Base-by-base conservation (phyloP, 1,140 invertebrate genomes). In the Tenebrio molitor region DNA sequence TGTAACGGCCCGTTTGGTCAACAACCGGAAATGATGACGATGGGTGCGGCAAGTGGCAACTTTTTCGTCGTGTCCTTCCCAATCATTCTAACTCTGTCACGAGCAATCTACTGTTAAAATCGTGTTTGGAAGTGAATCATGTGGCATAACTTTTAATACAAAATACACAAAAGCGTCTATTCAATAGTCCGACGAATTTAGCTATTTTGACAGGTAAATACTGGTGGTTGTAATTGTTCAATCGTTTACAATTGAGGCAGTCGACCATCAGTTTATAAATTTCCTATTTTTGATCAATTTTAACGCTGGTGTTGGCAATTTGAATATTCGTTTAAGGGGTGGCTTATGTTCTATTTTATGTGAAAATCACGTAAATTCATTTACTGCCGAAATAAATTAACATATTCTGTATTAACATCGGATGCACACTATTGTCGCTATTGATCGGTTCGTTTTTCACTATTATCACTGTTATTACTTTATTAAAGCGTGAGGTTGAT, bases 251-350 rank as follows among this genome's bases (percentile, higher is more conserved):
- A 50, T 50, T 50, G 2, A 21, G 21, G 44, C 17, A 10, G 44
- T 21, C n/a, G 17, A 29, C 25, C 8, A 29, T 1, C 8, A 10
- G 44, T 50, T 50, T 50, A 19, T 21, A 50, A 19, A 50, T 50
- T 50, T 50, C n/a, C 17, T 21, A 50, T 50, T 50, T 50, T 50
- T 50, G 16, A 21, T 50, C 21, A 50, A 50, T 50, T 50, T 41
- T 50, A 1, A 21, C 44, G 17, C 15, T 21, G 17, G 44, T 50
- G 3, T 50, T 50, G 17, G 10, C 17, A 50, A 21, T 50, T 17
- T 50, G 14, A 44, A 44, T 50, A 50, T 50, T 8, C 17, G 21
- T 23, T 50, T 50, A 19, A 21, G 21, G n/a, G 17, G 44, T 50
- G 44, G 44, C 17, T 50, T 50, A 50, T 21, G 44, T 50, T 50